Conservation (phyloP, 1,140 invertebrate species). For the Zeugodacus cucurbitae region DNA sequence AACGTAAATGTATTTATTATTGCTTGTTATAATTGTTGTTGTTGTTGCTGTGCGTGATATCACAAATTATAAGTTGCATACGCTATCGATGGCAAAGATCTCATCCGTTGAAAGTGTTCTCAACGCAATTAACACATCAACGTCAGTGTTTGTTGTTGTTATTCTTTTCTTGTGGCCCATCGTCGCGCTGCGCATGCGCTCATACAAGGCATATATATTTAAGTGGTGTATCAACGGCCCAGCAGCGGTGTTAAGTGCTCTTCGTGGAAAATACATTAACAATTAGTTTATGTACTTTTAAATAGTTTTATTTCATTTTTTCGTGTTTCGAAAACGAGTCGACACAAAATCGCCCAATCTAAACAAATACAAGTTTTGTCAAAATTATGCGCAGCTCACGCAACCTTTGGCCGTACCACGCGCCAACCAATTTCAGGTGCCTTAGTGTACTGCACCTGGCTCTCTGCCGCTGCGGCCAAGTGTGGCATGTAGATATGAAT, state of each 20-base stretch:
- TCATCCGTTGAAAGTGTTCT: conserved; percentile 2
- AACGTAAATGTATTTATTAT: conserved; percentile 10
- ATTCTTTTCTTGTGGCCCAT: neutral
- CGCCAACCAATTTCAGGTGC: neutral
- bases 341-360: neutral
- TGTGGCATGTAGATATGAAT: neutral
- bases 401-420: neutral
- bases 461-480: neutral
- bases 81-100: conserved; percentile 1
- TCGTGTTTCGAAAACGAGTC: neutral
- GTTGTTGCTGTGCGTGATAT: conserved; percentile 6
- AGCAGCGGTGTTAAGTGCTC: neutral
- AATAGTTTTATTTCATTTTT: neutral
- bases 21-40: neutral
- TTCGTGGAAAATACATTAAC: conserved; percentile 14
- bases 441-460: neutral
- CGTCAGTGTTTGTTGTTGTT: neutral
- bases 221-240: neutral
- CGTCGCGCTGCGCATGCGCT: neutral
- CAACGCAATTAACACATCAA: conserved; percentile 39
- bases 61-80: conserved; percentile 25
- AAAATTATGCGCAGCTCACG: conserved; percentile 16
- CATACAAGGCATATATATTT: neutral
- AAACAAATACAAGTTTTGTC: neutral
- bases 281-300: neutral